Evolutionary conservation across 1,140 invertebrate genomes (phyloP), one percentile per base, ranked within the genome.

Genomic region (Halesus radiatus): DNA sequence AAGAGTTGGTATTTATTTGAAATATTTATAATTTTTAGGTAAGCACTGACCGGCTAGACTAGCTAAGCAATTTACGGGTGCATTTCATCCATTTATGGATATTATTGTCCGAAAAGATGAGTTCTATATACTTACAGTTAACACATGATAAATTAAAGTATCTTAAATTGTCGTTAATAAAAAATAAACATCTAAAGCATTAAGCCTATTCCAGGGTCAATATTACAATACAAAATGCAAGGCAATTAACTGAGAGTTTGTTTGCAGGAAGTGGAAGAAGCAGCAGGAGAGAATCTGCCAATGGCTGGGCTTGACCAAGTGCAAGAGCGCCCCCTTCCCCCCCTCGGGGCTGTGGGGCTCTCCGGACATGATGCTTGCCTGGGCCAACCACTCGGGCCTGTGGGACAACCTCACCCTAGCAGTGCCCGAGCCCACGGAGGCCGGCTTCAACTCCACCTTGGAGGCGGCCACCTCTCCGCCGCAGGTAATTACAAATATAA

Each of bases 251-350:
- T 13, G 1, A 20, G 56, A 88, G 88, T 37, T 10, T 20, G 16
- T 18, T 70, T 70, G 15, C 87, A 94, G 93, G 93, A 93, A 93
- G 87, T 86, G 91, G 64, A 89, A 91, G 76, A 92, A 90, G 84
- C 91, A 93, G 85, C 90, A 90, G 13, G 92, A 94, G 84, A 90
- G 91, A 77, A 87, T 94, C 22, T 94, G 94, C 86, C 91, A 92
- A 77, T 91, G 90, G 73, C 89, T 93, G 79, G 45, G 60, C 72
- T 3, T 72, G 22, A 58, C 23, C 74, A 13, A 45, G n/a, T 70
- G 66, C 66, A 23, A 18, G 15, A n/a, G 16, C n/a, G 66, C 92
- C 93, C 85, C 94, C 93, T 84, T 91, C 90, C 60, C 89, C 91
- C 75, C 85, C 89, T 93, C 78, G 16, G 18, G 32, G 16, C 32